Conservation (phyloP, 2,113 vertebrate genomes). For the Ariopsis seemanni region DNA sequence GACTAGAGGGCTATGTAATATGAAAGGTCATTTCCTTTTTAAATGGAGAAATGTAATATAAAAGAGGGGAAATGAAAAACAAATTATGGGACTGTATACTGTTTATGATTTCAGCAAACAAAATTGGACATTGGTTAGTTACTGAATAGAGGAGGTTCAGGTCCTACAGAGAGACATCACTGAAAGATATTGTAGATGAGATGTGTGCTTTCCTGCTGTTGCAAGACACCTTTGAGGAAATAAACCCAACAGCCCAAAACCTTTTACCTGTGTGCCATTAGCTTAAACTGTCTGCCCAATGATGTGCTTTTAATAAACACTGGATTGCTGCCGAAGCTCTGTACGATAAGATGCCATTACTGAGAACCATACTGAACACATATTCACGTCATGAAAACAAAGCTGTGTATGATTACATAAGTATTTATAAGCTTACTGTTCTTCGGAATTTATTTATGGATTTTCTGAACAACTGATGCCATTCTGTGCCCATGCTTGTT, state of each 20-base stretch:
- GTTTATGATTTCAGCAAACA: conserved; percentile 2
- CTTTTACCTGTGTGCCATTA: conserved; percentile 1
- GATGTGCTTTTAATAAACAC: conserved; percentile 27
- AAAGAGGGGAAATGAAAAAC: conserved; percentile 29
- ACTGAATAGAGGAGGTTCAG: conserved; percentile 8
- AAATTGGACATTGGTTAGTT: conserved; percentile 7
- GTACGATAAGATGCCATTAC: conserved; percentile 33
- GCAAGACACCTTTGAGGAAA: conserved; percentile 25
- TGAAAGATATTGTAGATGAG: conserved; percentile 21
- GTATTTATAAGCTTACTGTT: conserved; percentile 32
- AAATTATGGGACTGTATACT: conserved; percentile 11
- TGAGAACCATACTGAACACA: conserved; percentile 20
- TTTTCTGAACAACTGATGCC: conserved; percentile 29
- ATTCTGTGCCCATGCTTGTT: conserved; percentile 44
- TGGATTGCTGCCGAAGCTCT: conserved; percentile 47
- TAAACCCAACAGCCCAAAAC: conserved; percentile 7
- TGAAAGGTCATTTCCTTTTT: conserved; percentile 40
- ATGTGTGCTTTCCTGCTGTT: conserved; percentile 17
- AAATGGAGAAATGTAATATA: not conserved
- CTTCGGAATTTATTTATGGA: conserved; percentile 34
- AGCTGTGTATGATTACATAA: conserved; percentile 17
- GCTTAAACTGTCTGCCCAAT: conserved; percentile 25
- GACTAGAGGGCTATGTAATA: conserved; percentile 41
- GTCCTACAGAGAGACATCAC: conserved; percentile 24
- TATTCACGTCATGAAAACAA: conserved; percentile 25